phyloP scores from a whole-genome alignment of 2,888 invertebrate species.

The Ypsolopha sequella region DNA sequence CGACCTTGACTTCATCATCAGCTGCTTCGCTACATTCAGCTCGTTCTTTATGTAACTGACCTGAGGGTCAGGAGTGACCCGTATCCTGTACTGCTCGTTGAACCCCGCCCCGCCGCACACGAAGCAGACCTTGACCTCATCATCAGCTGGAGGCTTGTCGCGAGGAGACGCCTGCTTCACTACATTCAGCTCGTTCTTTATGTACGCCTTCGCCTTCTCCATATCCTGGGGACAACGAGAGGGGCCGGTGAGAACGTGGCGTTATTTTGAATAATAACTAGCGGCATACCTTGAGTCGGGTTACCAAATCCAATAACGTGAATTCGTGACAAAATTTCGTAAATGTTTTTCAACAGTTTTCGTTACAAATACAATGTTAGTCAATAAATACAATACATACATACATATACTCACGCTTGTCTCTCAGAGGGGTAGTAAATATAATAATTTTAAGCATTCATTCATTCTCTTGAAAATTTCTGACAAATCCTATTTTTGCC shows the following conservation, averaged over 20 bases:
- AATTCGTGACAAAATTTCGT: no score
- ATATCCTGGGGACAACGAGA: slow-evolving; percentile 24
- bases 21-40: slow-evolving; percentile 69
- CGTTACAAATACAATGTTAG: no score
- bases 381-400: no score
- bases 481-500: no score
- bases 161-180: slow-evolving; percentile 68
- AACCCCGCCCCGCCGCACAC: slow-evolving; percentile 82
- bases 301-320: no score
- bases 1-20: slow-evolving; percentile 23
- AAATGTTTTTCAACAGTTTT: no score
- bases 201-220: slow-evolving; percentile 79
- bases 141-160: slow-evolving; percentile 25
- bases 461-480: no score
- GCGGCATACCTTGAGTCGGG: no score
- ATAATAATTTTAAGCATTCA: no score
- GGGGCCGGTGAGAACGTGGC: not conserved
- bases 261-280: no score
- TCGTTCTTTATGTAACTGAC: slow-evolving; percentile 73
- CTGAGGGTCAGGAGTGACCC: slow-evolving; percentile 62
- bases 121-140: slow-evolving; percentile 56
- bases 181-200: slow-evolving; percentile 77
- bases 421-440: no score
- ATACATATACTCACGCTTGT: no score
- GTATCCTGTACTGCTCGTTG: slow-evolving; percentile 76